These are phyloP conservation scores for Pristionchus arcanus DNA, from an alignment of 2,888 invertebrate genomes.

Conservation along the genomic window DNA sequence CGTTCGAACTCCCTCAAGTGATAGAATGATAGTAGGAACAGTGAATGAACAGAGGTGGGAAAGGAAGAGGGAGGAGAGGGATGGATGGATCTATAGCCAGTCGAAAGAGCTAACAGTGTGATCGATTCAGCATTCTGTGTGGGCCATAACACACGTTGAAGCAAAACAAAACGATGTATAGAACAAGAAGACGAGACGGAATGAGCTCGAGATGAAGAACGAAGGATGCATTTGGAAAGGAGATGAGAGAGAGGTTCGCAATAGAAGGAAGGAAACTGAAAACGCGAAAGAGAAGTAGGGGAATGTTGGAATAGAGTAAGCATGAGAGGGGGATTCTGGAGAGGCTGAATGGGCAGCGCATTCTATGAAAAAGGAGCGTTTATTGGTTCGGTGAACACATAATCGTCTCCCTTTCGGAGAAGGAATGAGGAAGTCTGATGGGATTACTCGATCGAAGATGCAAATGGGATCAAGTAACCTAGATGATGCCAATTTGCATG, in stretches of 20 bases:
- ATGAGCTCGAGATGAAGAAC: background rate
- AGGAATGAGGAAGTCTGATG: background rate
- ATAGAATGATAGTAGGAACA: background rate
- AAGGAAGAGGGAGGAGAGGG: background rate
- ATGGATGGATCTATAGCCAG: constrained; percentile 7
- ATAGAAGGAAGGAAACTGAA: background rate
- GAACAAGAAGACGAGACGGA: background rate
- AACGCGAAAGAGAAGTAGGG: background rate
- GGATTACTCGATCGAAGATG: background rate
- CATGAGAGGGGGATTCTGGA: background rate
- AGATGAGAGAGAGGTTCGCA: constrained; percentile 3
- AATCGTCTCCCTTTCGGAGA: background rate
- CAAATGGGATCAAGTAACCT: background rate
- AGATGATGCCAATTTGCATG: constrained; percentile 12
- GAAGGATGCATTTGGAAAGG: background rate
- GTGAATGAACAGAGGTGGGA: background rate
- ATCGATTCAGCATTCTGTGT: constrained; percentile 17
- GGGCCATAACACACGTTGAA: constrained; percentile 23
- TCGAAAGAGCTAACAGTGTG: constrained; percentile 19
- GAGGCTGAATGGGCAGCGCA: background rate
- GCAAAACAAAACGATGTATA: background rate
- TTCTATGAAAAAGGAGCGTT: background rate
- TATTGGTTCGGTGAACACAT: constrained; percentile 19
- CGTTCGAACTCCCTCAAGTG: background rate
- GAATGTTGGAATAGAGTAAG: constrained; percentile 34